phyloP scores from a whole-genome alignment of 2,113 vertebrate species.

The Cinclus cinclus region DNA sequence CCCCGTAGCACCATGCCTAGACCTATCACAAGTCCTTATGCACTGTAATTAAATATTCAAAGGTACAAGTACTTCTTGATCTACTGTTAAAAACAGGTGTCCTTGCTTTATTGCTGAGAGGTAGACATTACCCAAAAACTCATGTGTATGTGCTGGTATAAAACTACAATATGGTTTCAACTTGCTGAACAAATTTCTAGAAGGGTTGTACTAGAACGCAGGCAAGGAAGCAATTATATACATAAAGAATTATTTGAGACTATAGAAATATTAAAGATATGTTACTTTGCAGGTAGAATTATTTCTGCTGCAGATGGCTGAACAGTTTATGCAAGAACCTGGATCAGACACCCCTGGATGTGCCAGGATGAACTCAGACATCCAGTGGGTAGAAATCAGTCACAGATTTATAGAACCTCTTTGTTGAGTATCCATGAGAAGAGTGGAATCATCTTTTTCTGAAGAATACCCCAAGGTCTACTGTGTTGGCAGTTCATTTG shows the following conservation, averaged over 20 bases:
- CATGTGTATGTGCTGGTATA: background rate
- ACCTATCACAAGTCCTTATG: background rate
- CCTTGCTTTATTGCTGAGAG: background rate
- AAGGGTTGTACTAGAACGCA: background rate
- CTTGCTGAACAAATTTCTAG: background rate
- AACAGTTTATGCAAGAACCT: background rate
- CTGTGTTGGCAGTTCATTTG: background rate
- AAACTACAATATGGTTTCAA: background rate
- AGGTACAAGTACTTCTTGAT: background rate
- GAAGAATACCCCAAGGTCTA: background rate
- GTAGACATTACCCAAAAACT: background rate
- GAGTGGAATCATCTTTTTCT: background rate
- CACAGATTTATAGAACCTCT: background rate
- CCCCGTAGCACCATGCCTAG: background rate
- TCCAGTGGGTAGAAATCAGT: background rate
- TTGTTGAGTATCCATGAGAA: background rate
- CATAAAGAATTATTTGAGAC: background rate
- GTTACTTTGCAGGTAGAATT: background rate
- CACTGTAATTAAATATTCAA: background rate
- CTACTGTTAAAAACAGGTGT: background rate
- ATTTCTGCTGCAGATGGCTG: background rate
- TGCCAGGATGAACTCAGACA: background rate
- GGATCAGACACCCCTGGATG: background rate
- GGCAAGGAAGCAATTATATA: background rate
- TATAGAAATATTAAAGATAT: background rate